Evolutionary conservation across 2,797 vertebrate species (phyloP).

Genomic region (Emydoidea blandingii): DNA sequence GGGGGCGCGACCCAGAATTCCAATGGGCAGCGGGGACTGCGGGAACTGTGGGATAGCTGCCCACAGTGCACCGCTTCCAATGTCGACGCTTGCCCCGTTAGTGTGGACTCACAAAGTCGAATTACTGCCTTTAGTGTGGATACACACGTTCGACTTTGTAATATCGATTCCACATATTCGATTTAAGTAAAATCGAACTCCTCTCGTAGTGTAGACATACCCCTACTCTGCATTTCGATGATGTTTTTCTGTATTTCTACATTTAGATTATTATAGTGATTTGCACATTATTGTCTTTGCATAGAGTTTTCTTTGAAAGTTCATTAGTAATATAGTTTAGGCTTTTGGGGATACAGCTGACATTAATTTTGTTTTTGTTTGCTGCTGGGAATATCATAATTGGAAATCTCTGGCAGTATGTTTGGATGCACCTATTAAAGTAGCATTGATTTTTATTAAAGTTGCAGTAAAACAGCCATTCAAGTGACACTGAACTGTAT

Average conservation of each 20-base stretch:
- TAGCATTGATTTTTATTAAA: slow-evolving; percentile 76
- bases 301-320: slow-evolving; percentile 77
- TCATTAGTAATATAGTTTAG: slow-evolving; percentile 78
- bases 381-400: slow-evolving; percentile 80
- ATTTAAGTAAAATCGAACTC: no score
- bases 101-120: no score
- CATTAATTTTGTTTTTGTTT: slow-evolving; percentile 83
- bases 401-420: slow-evolving; percentile 78
- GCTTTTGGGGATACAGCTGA: slow-evolving; percentile 73
- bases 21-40: no score
- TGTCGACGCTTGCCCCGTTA: no score
- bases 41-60: no score
- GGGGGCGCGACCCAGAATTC: no score
- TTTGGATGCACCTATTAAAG: slow-evolving; percentile 76
- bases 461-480: slow-evolving; percentile 68
- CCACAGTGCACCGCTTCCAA: no score
- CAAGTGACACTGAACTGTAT: slow-evolving; percentile 53
- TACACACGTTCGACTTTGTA: no score
- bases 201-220: no score
- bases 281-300: slow-evolving; percentile 79
- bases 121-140: no score
- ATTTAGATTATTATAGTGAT: slow-evolving; percentile 80
- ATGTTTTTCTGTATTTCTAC: slow-evolving; percentile 72
- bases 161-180: no score
- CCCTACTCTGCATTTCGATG: slow-evolving; percentile 68